Evolutionary conservation across 92 coral and sea anemone genomes (phyloP).

Genomic region (Isaurus tuberculatus): DNA sequence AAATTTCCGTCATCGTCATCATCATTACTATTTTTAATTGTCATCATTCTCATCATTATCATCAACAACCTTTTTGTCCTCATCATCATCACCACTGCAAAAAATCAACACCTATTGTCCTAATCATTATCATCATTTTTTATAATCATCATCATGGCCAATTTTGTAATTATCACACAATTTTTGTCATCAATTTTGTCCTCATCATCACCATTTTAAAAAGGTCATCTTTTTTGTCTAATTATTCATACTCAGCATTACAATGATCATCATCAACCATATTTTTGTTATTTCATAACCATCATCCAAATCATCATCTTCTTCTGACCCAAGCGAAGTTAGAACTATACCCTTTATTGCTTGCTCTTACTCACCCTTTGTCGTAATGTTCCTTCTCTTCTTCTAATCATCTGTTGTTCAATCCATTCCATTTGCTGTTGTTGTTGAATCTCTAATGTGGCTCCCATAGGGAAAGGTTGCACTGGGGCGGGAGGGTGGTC

Average conservation of each 20-base stretch:
- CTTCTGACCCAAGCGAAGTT: too few species aligned
- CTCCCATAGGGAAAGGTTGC: conserved; percentile 80
- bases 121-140: too few species aligned
- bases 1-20: too few species aligned
- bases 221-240: background rate
- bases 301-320: background rate
- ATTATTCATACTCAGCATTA: background rate
- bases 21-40: too few species aligned
- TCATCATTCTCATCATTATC: too few species aligned
- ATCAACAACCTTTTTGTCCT: too few species aligned
- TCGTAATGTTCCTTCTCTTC: conserved; percentile 62
- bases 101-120: too few species aligned
- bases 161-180: background rate
- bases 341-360: too few species aligned
- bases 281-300: background rate
- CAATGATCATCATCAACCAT: background rate
- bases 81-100: too few species aligned
- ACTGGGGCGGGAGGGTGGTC: conserved; percentile 19
- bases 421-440: conserved; percentile 90
- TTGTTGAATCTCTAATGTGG: conserved; percentile 91
- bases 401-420: conserved; percentile 88
- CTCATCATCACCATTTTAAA: background rate
- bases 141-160: background rate
- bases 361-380: conserved; percentile 84
- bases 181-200: background rate